Percentiles rank a stretch among this genome's conserved stretches.
Conservation (phyloP, 1,140 invertebrate genomes). For the Spodoptera frugiperda region DNA sequence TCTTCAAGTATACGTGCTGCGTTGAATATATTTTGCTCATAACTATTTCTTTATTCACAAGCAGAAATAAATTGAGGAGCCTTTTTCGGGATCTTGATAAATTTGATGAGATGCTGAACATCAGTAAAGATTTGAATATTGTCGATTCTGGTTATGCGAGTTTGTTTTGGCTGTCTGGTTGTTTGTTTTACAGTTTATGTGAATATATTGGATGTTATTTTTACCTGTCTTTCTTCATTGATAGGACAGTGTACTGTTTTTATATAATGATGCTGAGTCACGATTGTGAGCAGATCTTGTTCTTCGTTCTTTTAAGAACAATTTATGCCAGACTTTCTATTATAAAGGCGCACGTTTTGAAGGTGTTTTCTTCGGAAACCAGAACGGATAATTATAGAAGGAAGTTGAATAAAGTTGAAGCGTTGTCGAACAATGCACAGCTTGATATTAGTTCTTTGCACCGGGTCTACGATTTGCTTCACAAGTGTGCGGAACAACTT, state of each 20-base stretch:
- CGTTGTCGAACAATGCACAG: conserved; percentile 55
- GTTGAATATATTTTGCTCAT: conserved; percentile 57
- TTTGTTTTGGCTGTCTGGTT: conserved; percentile 32
- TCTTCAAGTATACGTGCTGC: conserved; percentile 50
- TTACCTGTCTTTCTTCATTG: conserved; percentile 31
- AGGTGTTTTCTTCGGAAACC: conserved; percentile 50
- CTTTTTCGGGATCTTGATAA: conserved; percentile 56
- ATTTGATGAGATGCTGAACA: conserved; percentile 61
- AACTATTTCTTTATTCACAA: conserved; percentile 49
- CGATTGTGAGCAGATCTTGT: conserved; percentile 59
- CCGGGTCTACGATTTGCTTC: conserved; percentile 66
- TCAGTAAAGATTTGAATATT: conserved; percentile 50
- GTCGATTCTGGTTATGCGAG: conserved; percentile 18
- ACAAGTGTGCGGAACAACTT: conserved; percentile 67
- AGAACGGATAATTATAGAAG: conserved; percentile 20
- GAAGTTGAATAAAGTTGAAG: conserved; percentile 56
- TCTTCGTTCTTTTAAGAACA: conserved; percentile 51
- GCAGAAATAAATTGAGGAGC: conserved; percentile 51
- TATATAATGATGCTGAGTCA: conserved; percentile 54
- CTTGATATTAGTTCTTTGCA: conserved; percentile 64
- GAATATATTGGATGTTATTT: conserved; percentile 45
- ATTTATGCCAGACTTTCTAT: conserved; percentile 56
- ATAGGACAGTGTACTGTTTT: conserved; percentile 19
- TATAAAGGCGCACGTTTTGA: conserved; percentile 62
- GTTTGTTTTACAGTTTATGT: conserved; percentile 48